Percentiles rank a stretch among this genome's conserved stretches.
Evolutionary conservation across 1,140 invertebrate genomes (phyloP).

Genomic region (Neodiprion fabricii): DNA sequence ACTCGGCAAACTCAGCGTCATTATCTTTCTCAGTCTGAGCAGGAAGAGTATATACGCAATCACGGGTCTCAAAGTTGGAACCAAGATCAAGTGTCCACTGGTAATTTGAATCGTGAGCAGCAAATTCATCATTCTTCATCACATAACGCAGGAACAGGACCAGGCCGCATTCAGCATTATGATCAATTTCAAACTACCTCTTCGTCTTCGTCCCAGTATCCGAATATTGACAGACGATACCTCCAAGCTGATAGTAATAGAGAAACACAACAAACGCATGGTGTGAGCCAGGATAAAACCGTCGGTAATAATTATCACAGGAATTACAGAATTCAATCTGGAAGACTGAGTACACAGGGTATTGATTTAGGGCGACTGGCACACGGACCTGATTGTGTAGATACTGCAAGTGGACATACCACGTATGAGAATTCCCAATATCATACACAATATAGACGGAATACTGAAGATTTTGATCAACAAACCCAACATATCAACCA

Average conservation of each 20-base stretch:
- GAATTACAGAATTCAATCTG: conserved; percentile 10
- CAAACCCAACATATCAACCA: conserved; percentile 9
- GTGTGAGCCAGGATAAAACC: conserved; percentile 6
- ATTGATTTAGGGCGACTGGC: conserved; percentile 17
- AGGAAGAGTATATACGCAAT: neutral
- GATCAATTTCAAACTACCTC: conserved; percentile 36
- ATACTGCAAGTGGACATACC: conserved; percentile 17
- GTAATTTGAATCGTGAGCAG: neutral
- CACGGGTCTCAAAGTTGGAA: neutral
- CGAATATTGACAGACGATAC: neutral
- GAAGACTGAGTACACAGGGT: conserved; percentile 22
- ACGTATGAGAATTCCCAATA: conserved; percentile 14
- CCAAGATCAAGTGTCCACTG: neutral
- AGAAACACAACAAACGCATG: conserved; percentile 15
- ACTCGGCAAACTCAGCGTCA: neutral
- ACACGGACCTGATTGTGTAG: conserved; percentile 28
- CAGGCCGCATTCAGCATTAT: conserved; percentile 23
- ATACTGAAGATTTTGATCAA: neutral
- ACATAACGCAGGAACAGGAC: neutral
- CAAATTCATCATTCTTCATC: neutral
- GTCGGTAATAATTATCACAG: conserved; percentile 13
- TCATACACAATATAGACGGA: conserved; percentile 31
- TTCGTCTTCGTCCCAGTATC: conserved; percentile 29
- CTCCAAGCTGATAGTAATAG: neutral
- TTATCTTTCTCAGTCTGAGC: neutral